A percentile compares a stretch with the other conserved stretches of the same genome.
Evolutionary conservation across 2,888 invertebrate species (phyloP).

Genomic region (Sacculina carcini): DNA sequence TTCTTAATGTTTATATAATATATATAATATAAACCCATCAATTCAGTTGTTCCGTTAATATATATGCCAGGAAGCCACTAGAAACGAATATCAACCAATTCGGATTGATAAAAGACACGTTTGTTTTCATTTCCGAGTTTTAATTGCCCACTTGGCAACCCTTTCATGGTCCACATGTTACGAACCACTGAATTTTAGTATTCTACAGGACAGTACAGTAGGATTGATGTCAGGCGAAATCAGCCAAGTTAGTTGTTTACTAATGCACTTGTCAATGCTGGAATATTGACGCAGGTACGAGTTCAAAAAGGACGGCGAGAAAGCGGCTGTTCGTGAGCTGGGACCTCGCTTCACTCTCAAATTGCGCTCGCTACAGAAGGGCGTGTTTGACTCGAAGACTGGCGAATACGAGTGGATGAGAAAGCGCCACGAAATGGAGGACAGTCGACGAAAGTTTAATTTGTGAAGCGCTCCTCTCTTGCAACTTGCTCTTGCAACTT

Average conservation of each 20-base stretch:
- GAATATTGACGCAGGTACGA: constrained; percentile 47
- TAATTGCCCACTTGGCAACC: not conserved
- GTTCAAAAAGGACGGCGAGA: constrained; percentile 41
- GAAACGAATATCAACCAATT: too few relatives aligned
- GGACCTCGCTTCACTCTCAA: constrained; percentile 91
- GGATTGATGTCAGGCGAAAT: not conserved
- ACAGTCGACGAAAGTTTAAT: constrained; percentile 71
- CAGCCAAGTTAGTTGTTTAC: not conserved
- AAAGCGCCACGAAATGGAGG: constrained; percentile 76
- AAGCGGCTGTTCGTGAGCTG: constrained; percentile 56
- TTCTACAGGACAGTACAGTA: not conserved
- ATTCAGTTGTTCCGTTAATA: too few relatives aligned
- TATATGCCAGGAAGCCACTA: too few relatives aligned
- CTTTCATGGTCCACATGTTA: not conserved
- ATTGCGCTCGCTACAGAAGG: constrained; percentile 73
- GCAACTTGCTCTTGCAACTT: too few relatives aligned
- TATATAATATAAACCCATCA: too few relatives aligned
- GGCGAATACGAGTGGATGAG: constrained; percentile 95
- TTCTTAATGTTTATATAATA: too few relatives aligned
- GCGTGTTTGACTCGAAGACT: constrained; percentile 84
- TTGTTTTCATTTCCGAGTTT: too few relatives aligned
- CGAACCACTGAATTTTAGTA: constrained; percentile 1
- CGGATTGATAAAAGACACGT: too few relatives aligned
- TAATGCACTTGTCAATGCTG: too few relatives aligned
- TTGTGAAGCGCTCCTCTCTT: too few relatives aligned